Percentiles rank a stretch among this genome's conserved stretches.
Evolutionary conservation across 2,797 vertebrate species (phyloP).

Genomic region (Galago senegalensis): DNA sequence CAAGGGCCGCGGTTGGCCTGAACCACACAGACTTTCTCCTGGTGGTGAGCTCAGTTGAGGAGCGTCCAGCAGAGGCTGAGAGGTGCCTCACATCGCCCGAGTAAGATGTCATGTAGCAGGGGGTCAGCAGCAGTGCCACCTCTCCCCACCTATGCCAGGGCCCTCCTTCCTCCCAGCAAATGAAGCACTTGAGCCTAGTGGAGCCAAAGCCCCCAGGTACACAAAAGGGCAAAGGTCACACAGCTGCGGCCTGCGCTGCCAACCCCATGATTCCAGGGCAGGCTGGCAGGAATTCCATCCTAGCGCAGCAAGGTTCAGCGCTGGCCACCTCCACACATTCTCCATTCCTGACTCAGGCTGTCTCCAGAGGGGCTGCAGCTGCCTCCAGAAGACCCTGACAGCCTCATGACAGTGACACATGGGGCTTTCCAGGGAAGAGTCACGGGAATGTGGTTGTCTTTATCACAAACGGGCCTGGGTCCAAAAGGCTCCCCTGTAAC

Average conservation of each 20-base stretch:
- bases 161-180: neutral
- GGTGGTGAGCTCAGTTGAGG: neutral
- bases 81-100: neutral
- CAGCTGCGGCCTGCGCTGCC: neutral
- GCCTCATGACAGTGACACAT: neutral
- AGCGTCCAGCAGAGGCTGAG: neutral
- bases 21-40: neutral
- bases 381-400: neutral
- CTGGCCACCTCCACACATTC: conserved; percentile 60
- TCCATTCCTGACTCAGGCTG: conserved; percentile 56
- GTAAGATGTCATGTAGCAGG: neutral
- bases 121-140: neutral
- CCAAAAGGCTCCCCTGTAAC: neutral
- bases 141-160: neutral
- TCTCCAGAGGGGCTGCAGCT: conserved; percentile 6
- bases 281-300: neutral
- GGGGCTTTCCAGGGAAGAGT: neutral
- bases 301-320: neutral
- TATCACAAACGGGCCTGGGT: neutral
- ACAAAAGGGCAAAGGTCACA: neutral
- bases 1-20: neutral
- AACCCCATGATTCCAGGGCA: neutral
- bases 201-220: neutral
- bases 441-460: neutral
- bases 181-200: neutral